A percentile compares a stretch with the other conserved stretches of the same genome.
Conservation (phyloP, 2,797 vertebrate genomes). For the Coregonus suidteri region DNA sequence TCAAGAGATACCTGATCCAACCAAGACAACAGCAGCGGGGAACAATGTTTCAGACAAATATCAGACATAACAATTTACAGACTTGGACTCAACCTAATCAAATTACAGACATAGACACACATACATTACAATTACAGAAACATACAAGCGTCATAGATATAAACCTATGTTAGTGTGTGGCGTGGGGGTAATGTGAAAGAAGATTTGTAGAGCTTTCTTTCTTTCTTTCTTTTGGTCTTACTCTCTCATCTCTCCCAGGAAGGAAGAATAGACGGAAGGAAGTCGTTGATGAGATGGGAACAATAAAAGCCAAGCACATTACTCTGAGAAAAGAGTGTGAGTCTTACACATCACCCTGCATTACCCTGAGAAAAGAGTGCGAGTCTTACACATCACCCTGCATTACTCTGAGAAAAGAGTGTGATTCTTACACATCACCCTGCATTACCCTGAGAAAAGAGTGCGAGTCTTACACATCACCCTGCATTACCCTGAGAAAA, state of each 20-base stretch:
- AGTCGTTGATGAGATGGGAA: slow-evolving; percentile 4
- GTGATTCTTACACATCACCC: too few relatives aligned
- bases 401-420: neutral
- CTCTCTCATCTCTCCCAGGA: neutral
- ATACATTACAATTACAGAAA: too few relatives aligned
- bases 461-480: neutral
- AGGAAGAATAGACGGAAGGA: neutral
- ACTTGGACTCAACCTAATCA: too few relatives aligned
- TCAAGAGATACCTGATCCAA: too few relatives aligned
- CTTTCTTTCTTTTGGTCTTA: neutral
- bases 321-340: neutral
- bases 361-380: neutral
- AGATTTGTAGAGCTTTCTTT: neutral
- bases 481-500: neutral
- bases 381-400: neutral
- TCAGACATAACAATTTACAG: too few relatives aligned
- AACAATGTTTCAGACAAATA: too few relatives aligned
- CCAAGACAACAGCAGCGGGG: too few relatives aligned
- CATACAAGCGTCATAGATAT: too few relatives aligned
- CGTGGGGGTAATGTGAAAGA: neutral
- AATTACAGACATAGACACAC: too few relatives aligned
- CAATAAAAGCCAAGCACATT: slow-evolving; percentile 19
- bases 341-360: too few relatives aligned
- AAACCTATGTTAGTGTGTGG: too few relatives aligned
- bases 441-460: neutral